Evolutionary conservation across 1,140 invertebrate genomes (phyloP).

Genomic region (Drosophila parabipectinata): DNA sequence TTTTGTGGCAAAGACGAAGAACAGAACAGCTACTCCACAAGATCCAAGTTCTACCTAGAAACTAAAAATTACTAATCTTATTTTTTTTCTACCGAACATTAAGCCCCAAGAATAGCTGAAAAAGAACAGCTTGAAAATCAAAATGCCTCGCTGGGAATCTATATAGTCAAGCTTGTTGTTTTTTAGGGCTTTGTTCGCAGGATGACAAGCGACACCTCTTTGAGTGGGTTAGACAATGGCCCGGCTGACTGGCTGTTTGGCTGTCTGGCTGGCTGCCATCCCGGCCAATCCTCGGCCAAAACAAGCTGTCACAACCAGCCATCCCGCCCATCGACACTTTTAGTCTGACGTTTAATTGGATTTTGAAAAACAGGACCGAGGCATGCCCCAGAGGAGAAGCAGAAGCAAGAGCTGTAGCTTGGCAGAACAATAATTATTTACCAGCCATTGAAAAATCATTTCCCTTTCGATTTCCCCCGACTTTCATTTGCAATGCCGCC

Average conservation of each 20-base stretch:
- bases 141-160: slow-evolving; percentile 8
- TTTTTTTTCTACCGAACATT: background rate
- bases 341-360: slow-evolving; percentile 52
- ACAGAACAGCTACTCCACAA: too few species aligned
- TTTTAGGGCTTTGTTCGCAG: slow-evolving; percentile 8
- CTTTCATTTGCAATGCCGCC: slow-evolving; percentile 17
- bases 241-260: background rate
- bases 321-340: slow-evolving; percentile 42
- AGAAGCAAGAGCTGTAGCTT: background rate
- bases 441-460: slow-evolving; percentile 79
- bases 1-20: too few species aligned
- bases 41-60: background rate
- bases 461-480: slow-evolving; percentile 75
- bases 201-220: slow-evolving; percentile 43
- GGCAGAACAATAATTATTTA: slow-evolving; percentile 75
- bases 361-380: slow-evolving; percentile 28
- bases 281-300: slow-evolving; percentile 32
- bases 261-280: background rate
- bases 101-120: background rate
- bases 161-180: slow-evolving; percentile 10
- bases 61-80: too few species aligned
- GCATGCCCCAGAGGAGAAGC: background rate
- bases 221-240: slow-evolving; percentile 44
- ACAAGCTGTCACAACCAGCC: slow-evolving; percentile 40
- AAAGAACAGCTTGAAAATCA: background rate